Evolutionary conservation across 2,113 vertebrate genomes (phyloP).

Genomic region (Patagioenas fasciata): DNA sequence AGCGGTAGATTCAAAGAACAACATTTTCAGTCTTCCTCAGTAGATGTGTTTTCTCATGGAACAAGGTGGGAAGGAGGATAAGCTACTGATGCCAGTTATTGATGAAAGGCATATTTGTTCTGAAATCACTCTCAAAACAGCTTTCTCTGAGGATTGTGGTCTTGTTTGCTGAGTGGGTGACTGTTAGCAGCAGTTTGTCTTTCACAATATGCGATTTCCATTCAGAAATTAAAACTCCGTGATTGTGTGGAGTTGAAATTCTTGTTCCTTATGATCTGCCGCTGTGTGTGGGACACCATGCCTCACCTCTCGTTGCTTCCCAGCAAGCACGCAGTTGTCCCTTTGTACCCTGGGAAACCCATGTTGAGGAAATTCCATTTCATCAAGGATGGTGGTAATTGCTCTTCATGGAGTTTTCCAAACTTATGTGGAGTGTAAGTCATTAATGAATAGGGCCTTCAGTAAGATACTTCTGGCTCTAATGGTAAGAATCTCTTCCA

Average conservation of each 20-base stretch:
- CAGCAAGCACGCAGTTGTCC: neutral
- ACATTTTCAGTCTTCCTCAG: neutral
- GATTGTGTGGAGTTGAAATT: neutral
- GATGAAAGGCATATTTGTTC: neutral
- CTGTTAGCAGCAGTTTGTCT: neutral
- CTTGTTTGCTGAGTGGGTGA: neutral
- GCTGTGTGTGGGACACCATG: neutral
- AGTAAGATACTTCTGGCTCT: neutral
- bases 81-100: neutral
- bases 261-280: neutral
- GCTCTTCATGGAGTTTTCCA: neutral
- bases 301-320: neutral
- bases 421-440: neutral
- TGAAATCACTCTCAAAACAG: neutral
- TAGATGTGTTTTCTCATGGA: conserved; percentile 10
- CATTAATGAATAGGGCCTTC: neutral
- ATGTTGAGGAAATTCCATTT: neutral
- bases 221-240: neutral
- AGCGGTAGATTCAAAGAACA: neutral
- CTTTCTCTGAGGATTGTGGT: neutral
- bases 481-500: neutral
- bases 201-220: neutral
- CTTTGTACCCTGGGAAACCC: neutral
- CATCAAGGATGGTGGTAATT: neutral
- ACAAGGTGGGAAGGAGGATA: neutral